These are phyloP conservation scores for Sinonovacula constricta DNA, from an alignment of 1,140 invertebrate genomes.

Conservation along the genomic window DNA sequence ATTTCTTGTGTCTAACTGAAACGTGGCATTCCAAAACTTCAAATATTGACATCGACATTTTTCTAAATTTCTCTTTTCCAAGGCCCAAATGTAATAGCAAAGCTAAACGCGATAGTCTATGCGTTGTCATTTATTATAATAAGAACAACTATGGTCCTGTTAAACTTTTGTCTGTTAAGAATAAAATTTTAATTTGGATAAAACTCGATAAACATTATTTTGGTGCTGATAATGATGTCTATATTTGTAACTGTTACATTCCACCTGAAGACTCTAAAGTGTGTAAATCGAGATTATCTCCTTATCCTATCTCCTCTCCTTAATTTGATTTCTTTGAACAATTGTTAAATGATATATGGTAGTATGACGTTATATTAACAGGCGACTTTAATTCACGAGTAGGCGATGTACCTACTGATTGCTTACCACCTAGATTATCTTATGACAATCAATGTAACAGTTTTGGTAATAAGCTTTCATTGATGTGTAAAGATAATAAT, in stretches of 20 bases:
- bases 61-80: too few species aligned
- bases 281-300: not conserved
- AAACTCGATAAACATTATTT: constrained; percentile 5
- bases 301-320: not conserved
- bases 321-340: constrained; percentile 10
- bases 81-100: too few species aligned
- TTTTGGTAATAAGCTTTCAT: constrained; percentile 4
- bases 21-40: too few species aligned
- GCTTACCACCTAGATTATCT: not conserved
- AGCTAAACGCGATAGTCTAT: too few species aligned
- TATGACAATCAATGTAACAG: not conserved
- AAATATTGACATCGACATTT: too few species aligned
- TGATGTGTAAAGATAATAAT: not conserved
- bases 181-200: constrained; percentile 9
- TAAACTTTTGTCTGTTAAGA: not conserved
- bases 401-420: not conserved
- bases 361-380: constrained; percentile 8
- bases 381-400: constrained; percentile 11
- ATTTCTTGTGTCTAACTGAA: too few species aligned
- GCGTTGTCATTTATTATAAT: too few species aligned
- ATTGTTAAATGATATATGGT: constrained; percentile 12
- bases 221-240: not conserved
- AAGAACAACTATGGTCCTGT: too few species aligned
- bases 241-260: constrained; percentile 15
- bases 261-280: constrained; percentile 3